Conservation (phyloP, 37 sponge, comb jelly and placozoan species). For the Axinella damicornis region DNA sequence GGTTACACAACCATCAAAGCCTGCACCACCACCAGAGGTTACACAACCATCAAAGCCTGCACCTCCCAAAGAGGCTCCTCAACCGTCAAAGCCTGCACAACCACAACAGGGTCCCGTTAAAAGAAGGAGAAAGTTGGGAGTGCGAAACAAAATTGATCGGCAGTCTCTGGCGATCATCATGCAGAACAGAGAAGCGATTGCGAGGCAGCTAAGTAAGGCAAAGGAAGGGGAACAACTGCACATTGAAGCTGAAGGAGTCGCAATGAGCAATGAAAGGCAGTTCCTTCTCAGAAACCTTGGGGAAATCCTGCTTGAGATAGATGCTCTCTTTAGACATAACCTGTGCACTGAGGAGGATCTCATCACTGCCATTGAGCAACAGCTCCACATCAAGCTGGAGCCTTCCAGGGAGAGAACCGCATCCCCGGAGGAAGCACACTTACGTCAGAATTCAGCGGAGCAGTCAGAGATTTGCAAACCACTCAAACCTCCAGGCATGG, state of each 20-base stretch:
- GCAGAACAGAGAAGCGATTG: slow-evolving; percentile 27
- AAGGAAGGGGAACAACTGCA: neutral
- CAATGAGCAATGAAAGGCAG: too few relatives aligned
- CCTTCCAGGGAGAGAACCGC: too few relatives aligned
- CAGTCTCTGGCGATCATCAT: slow-evolving; percentile 44
- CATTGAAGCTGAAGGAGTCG: neutral
- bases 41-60: too few relatives aligned
- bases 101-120: too few relatives aligned
- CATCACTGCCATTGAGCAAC: slow-evolving; percentile 38
- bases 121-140: neutral
- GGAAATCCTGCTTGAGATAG: slow-evolving; percentile 42
- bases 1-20: too few relatives aligned
- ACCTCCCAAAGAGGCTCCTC: too few relatives aligned
- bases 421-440: neutral
- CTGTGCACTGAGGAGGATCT: slow-evolving; percentile 34
- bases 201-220: slow-evolving; percentile 7
- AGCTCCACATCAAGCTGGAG: slow-evolving; percentile 23
- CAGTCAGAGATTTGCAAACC: neutral
- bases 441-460: too few relatives aligned
- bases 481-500: neutral
- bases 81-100: too few relatives aligned
- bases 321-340: slow-evolving; percentile 5
- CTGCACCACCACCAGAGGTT: too few relatives aligned
- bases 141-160: slow-evolving; percentile 22
- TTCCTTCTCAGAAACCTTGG: slow-evolving; percentile 23